Conservation (phyloP, 2,888 invertebrate species). For the Tolmerus cingulatus region DNA sequence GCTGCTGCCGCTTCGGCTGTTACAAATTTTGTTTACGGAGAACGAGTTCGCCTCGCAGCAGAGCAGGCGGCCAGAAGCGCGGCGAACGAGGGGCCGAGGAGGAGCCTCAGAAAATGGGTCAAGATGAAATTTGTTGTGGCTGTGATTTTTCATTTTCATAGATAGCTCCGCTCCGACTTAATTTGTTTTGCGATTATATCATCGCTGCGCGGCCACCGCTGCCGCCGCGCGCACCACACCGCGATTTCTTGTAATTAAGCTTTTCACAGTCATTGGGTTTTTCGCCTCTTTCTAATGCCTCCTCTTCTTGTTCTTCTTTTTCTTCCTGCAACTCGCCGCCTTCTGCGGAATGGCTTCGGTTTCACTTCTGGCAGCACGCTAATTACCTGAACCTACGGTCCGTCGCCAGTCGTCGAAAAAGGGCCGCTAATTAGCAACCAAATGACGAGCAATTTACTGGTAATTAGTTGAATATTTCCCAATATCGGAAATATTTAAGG, state of each 20-base stretch:
- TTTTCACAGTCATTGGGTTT: neutral
- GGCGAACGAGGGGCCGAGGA: neutral
- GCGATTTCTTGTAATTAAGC: slow-evolving; percentile 11
- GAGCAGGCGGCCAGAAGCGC: neutral
- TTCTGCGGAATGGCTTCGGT: neutral
- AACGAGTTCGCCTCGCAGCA: neutral
- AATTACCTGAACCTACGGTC: neutral
- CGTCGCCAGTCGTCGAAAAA: neutral
- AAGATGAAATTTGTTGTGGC: slow-evolving; percentile 40
- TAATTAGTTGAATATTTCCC: neutral
- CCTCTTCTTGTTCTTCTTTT: neutral
- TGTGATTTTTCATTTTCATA: slow-evolving; percentile 34
- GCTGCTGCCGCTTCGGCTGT: no score
- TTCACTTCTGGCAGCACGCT: neutral
- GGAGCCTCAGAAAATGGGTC: slow-evolving; percentile 17
- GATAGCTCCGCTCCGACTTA: neutral
- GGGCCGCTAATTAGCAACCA: neutral
- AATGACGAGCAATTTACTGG: neutral
- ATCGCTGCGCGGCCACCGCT: neutral
- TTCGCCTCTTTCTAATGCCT: neutral
- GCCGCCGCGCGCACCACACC: neutral
- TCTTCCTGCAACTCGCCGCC: neutral
- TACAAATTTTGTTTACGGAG: slow-evolving; percentile 9
- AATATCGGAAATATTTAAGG: neutral
- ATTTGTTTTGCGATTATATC: slow-evolving; percentile 21